Percentiles rank a stretch among this genome's conserved stretches.
Conservation (phyloP, 30 jellyfish, hydroid and myxozoan genomes). For the Cassiopea xamachana region DNA sequence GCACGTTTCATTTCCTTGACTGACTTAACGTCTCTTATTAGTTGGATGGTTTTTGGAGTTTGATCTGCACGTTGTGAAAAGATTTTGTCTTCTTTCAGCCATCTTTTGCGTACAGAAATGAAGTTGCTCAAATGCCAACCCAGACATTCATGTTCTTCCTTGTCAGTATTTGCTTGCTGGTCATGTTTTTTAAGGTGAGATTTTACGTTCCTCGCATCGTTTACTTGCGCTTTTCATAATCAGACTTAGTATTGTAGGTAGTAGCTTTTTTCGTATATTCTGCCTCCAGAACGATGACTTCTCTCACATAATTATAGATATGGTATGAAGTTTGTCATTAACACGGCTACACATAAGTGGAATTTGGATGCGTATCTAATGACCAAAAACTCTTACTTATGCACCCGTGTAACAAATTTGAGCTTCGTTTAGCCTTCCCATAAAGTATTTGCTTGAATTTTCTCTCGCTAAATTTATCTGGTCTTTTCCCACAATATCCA, state of each 20-base stretch:
- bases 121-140: slow-evolving; percentile 48
- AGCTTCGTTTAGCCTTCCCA: neutral
- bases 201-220: neutral
- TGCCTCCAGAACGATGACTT: too few species aligned
- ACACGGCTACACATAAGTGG: too few species aligned
- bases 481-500: neutral
- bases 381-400: too few species aligned
- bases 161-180: slow-evolving; percentile 36
- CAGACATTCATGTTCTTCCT: slow-evolving; percentile 48
- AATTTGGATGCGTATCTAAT: too few species aligned
- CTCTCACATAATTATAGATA: too few species aligned
- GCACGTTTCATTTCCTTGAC: too few species aligned
- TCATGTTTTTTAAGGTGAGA: slow-evolving; percentile 59
- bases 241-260: too few species aligned
- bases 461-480: neutral
- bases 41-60: neutral
- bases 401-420: too few species aligned
- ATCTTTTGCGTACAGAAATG: slow-evolving; percentile 49
- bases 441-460: neutral
- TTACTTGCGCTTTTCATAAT: neutral
- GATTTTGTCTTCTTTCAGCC: slow-evolving; percentile 14
- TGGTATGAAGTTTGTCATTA: too few species aligned
- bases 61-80: neutral
- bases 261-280: too few species aligned
- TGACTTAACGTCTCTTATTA: too few species aligned